Conservation (phyloP, 2,888 invertebrate species). For the Drosophila paracracens region DNA sequence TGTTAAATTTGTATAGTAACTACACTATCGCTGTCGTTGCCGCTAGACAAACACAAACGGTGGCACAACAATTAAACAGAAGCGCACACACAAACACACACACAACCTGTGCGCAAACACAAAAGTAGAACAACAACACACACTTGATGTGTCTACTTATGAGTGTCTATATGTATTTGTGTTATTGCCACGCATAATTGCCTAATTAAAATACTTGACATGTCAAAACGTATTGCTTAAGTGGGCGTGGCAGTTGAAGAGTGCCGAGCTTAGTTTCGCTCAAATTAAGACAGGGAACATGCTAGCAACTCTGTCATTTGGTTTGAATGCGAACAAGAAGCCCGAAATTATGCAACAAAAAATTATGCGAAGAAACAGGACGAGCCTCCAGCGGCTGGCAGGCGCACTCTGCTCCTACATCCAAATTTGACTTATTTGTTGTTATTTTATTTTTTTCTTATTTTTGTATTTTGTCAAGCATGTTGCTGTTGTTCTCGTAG, state of each 20-base stretch:
- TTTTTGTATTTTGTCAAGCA: slow-evolving; percentile 10
- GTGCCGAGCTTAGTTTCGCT: slow-evolving; percentile 23
- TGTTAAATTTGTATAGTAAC: slow-evolving; percentile 2
- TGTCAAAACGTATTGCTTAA: slow-evolving; percentile 11
- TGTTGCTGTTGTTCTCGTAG: slow-evolving; percentile 22
- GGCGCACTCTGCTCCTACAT: slow-evolving; percentile 18
- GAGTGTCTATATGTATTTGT: slow-evolving; percentile 9
- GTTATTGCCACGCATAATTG: slow-evolving; percentile 60
- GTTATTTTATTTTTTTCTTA: slow-evolving; percentile 15
- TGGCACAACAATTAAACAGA: slow-evolving; percentile 30
- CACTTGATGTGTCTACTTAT: slow-evolving; percentile 1
- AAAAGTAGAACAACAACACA: not conserved
- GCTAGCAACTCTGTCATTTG: slow-evolving; percentile 29
- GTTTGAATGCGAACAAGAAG: slow-evolving; percentile 31
- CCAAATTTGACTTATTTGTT: slow-evolving; percentile 47
- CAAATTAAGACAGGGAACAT: slow-evolving; percentile 25
- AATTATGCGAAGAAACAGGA: slow-evolving; percentile 32
- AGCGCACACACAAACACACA: not conserved
- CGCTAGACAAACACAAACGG: slow-evolving; percentile 32
- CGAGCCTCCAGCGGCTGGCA: slow-evolving; percentile 29
- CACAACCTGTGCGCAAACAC: slow-evolving; percentile 8
- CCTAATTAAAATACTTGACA: slow-evolving; percentile 53
- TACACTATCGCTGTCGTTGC: slow-evolving; percentile 8
- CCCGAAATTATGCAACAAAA: slow-evolving; percentile 52
- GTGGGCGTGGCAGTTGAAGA: slow-evolving; percentile 30